A percentile compares a stretch with the other conserved stretches of the same genome.
These are phyloP conservation scores for Megalops cyprinoides DNA, from an alignment of 2,797 vertebrate species.

Conservation along the genomic window DNA sequence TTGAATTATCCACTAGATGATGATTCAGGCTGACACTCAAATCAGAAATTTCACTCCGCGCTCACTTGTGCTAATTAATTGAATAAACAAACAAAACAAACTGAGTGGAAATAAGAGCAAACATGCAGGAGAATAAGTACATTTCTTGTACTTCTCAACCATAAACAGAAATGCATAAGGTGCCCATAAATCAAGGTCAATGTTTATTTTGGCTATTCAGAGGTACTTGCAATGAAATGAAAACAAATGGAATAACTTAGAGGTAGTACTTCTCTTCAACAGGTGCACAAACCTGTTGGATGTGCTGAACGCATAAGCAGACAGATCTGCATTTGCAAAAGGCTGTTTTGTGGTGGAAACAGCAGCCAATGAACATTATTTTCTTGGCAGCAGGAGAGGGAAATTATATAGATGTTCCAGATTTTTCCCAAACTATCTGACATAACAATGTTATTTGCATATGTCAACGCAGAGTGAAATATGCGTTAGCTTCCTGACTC, in stretches of 20 bases:
- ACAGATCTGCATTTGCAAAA: not conserved
- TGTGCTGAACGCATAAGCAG: not conserved
- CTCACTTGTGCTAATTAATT: conserved; percentile 34
- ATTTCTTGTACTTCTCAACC: no score
- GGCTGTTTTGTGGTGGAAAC: not conserved
- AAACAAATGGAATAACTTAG: not conserved
- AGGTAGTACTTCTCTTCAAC: no score
- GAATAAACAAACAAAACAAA: conserved; percentile 46
- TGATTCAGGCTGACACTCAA: conserved; percentile 36
- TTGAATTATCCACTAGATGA: conserved; percentile 30
- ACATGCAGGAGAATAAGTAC: conserved; percentile 5
- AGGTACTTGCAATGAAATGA: conserved; percentile 15
- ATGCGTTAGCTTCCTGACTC: no score
- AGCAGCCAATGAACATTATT: not conserved
- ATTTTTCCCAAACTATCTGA: no score
- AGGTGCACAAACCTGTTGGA: not conserved
- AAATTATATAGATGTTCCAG: no score
- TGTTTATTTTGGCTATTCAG: conserved; percentile 27
- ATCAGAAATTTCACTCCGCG: conserved; percentile 35
- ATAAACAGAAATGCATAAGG: no score
- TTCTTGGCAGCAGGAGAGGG: not conserved
- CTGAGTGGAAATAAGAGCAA: conserved; percentile 35
- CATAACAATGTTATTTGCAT: no score
- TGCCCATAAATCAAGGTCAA: no score
- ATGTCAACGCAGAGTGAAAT: no score